Base-by-base conservation (phyloP, 1,140 invertebrate genomes). In the Heliconius congener region DNA sequence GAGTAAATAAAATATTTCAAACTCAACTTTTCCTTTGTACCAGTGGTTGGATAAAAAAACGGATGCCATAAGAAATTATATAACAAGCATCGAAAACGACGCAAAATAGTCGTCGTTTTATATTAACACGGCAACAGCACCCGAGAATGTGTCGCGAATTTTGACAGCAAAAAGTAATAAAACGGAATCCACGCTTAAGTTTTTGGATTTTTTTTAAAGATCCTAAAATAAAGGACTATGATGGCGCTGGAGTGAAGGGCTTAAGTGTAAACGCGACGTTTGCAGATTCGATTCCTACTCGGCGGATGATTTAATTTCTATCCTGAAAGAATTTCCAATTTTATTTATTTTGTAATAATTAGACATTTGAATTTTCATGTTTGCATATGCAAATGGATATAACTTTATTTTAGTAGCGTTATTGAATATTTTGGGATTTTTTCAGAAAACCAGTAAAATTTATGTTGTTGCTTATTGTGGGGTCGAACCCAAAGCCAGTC, bases 111-210 rank as follows among this genome's bases (percentile, higher is more conserved):
- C 30, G 55, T 77, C 76, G 79, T 76, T 82, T 82, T 79, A 74
- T 76, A 71, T 79, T 79, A 82, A 82, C 81, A 79, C n/a, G 74
- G 60, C 74, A 27, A 82, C 81, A 78, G 79, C 71, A 77, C n/a
- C 34, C 30, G 55, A 60, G 77, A 78, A 73, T 66, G 60, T 66
- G 60, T 78, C 71, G 50, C 46, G 73, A 74, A 74, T 74, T 73
- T 52, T 52, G 50, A 55, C 13, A 50, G 30, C 27, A 52, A 52
- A 52, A 74, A 74, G 60, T 66, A 30, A 66, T 66, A 66, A 66
- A 66, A 66, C 30, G 23, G 60, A 30, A 66, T 0, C 27, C 27
- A 23, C 60, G 30, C 60, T 30, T 27, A 27, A 27, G 3, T 1
- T 6, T 30, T 66, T 30, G 60, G 5, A 6, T 57, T 60, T 60